phyloP scores from a whole-genome alignment of 2,888 invertebrate species.

The Scelioninae gen. 1 region DNA sequence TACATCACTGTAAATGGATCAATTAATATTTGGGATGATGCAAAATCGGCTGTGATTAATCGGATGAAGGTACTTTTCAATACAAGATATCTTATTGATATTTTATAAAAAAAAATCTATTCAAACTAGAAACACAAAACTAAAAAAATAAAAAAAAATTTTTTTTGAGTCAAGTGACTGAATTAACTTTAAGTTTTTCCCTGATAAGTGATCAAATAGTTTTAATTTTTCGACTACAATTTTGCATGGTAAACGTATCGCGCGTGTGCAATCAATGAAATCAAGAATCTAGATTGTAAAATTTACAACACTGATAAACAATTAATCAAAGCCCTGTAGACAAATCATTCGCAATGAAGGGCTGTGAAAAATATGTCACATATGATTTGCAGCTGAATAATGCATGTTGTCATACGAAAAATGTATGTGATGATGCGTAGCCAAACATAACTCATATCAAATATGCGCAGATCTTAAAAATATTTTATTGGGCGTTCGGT shows the following conservation, averaged over 20 bases:
- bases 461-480: slow-evolving; percentile 52
- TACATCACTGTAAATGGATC: slow-evolving; percentile 90
- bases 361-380: slow-evolving; percentile 37
- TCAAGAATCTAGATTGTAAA: slow-evolving; percentile 21
- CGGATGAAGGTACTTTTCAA: slow-evolving; percentile 89
- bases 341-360: slow-evolving; percentile 47
- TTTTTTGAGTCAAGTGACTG: no score
- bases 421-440: slow-evolving; percentile 17
- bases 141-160: no score
- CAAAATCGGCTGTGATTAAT: slow-evolving; percentile 88
- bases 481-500: slow-evolving; percentile 49
- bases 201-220: no score
- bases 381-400: slow-evolving; percentile 48
- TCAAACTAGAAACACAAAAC: no score
- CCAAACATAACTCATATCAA: slow-evolving; percentile 50
- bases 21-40: slow-evolving; percentile 91
- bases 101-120: no score
- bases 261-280: neutral
- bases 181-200: no score
- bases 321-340: slow-evolving; percentile 37
- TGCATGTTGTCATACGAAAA: slow-evolving; percentile 41
- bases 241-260: no score
- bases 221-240: no score
- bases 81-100: no score
- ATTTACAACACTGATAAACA: slow-evolving; percentile 32